Base-by-base conservation (phyloP, 2,888 invertebrate genomes). In the Chironomus riparius region DNA sequence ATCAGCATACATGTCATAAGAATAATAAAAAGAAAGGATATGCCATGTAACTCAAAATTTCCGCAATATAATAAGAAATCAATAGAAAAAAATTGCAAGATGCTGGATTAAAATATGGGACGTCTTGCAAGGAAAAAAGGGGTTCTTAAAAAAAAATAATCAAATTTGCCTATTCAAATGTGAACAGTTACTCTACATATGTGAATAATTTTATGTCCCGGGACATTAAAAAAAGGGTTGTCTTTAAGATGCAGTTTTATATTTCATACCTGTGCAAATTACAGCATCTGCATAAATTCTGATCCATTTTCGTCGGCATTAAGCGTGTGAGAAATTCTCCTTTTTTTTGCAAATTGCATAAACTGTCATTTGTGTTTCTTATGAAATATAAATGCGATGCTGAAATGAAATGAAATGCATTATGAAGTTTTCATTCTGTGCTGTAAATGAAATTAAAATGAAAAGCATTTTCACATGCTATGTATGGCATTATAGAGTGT, bases 91-190 rank as follows among this genome's bases (percentile, higher is more conserved):
- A 56, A 15, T 56, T 56, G 56, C 56, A 56, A 18, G 18, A 56
- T 15, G 56, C 56, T 70, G 70, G 70, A 56, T 50, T 70, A 18
- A 62, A 62, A 15, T 24, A 4, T 15, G 18, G 18, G 18, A 15
- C 65, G 21, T 65, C 21, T 24, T 24, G 65, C 21, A 15, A 10
- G 4, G 3, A 56, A 56, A 56, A 12, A 65, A 65, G 24, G 65
- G 65, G 15, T 50, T 2, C 21, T 47, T n/a, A n/a, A n/a, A n/a
- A 15, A 3, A 50, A 48, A 48, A 48, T 70, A 70, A 61, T 71
- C 61, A 61, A 72, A 72, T 72, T 72, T 72, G 62, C 56, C 72
- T 72, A 72, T 62, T 72, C 72, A 72, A 62, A 28, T 72, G 72
- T 70, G 48, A 70, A 70, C n/a, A n/a, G n/a, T 47, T 70, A 15